These are phyloP conservation scores for Eudorcas thomsonii DNA, from an alignment of 2,113 vertebrate genomes.

Conservation along the genomic window DNA sequence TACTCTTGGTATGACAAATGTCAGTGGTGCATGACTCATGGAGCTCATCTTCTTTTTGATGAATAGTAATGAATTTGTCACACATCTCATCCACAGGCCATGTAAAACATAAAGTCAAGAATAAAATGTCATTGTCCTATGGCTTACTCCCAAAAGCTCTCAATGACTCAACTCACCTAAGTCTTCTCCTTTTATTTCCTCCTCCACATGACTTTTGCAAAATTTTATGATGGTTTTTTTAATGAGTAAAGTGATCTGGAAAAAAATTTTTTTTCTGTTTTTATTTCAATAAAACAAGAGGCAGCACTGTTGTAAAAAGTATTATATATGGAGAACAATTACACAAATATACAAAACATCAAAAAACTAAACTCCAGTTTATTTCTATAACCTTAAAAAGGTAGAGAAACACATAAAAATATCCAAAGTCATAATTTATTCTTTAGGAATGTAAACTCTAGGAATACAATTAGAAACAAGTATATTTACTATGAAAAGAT, in stretches of 20 bases:
- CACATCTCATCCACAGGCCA: neutral
- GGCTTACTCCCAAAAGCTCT: neutral
- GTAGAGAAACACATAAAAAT: slow-evolving; percentile 64
- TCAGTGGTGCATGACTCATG: neutral
- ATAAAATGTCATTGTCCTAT: neutral
- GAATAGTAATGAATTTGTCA: neutral
- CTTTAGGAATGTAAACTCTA: slow-evolving; percentile 77
- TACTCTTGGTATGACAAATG: neutral
- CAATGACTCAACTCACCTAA: neutral
- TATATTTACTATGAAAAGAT: slow-evolving; percentile 67
- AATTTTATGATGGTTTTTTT: slow-evolving; percentile 14
- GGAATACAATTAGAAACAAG: slow-evolving; percentile 64
- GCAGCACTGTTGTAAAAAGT: slow-evolving; percentile 37
- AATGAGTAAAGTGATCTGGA: slow-evolving; percentile 41
- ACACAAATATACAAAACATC: slow-evolving; percentile 63
- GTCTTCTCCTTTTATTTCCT: slow-evolving; percentile 17
- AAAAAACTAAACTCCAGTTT: slow-evolving; percentile 73
- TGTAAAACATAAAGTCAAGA: neutral
- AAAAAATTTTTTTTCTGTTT: neutral
- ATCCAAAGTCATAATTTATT: slow-evolving; percentile 56
- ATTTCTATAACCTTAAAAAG: slow-evolving; percentile 74
- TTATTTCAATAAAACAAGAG: slow-evolving; percentile 60
- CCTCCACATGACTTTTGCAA: neutral
- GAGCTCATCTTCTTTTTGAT: neutral
- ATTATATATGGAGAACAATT: slow-evolving; percentile 55